These are phyloP conservation scores for Synanthedon tipuliformis DNA, from an alignment of 2,888 invertebrate species.

Conservation along the genomic window DNA sequence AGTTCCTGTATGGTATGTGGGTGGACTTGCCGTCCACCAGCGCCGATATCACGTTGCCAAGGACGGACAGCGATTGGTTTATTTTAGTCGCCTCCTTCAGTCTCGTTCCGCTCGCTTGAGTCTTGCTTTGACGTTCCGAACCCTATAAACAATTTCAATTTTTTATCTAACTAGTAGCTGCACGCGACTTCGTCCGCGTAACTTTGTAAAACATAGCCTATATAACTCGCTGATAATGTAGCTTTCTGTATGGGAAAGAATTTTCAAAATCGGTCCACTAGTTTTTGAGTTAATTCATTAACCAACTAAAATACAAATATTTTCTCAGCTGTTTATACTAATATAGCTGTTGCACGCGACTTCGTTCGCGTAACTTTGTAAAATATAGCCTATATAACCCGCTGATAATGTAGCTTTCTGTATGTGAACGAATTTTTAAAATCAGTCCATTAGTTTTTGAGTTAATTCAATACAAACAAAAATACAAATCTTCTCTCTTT, in stretches of 20 bases:
- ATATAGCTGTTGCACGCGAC: background rate
- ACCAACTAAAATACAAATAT: too few species aligned
- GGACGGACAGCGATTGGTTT: slow-evolving; percentile 94
- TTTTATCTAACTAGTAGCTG: too few species aligned
- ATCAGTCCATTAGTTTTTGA: too few species aligned
- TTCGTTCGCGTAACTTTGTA: background rate
- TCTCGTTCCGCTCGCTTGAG: slow-evolving; percentile 92
- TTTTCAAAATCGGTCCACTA: too few species aligned
- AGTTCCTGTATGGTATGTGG: slow-evolving; percentile 98
- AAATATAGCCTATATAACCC: too few species aligned
- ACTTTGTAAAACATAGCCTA: too few species aligned
- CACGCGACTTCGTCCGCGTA: background rate
- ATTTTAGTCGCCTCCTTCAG: slow-evolving; percentile 98
- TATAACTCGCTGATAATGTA: too few species aligned
- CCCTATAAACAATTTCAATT: slow-evolving; percentile 75
- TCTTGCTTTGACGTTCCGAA: slow-evolving; percentile 96
- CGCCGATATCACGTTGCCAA: slow-evolving; percentile 98
- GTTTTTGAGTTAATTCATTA: too few species aligned
- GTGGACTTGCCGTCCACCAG: slow-evolving; percentile 96
- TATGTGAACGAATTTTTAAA: too few species aligned
- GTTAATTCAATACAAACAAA: background rate
- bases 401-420: too few species aligned
- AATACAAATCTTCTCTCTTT: background rate
- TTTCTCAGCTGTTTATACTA: too few species aligned
- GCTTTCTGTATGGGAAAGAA: too few species aligned